Evolutionary conservation across 2,113 vertebrate species (phyloP).

Genomic region (Acanthisitta chloris): DNA sequence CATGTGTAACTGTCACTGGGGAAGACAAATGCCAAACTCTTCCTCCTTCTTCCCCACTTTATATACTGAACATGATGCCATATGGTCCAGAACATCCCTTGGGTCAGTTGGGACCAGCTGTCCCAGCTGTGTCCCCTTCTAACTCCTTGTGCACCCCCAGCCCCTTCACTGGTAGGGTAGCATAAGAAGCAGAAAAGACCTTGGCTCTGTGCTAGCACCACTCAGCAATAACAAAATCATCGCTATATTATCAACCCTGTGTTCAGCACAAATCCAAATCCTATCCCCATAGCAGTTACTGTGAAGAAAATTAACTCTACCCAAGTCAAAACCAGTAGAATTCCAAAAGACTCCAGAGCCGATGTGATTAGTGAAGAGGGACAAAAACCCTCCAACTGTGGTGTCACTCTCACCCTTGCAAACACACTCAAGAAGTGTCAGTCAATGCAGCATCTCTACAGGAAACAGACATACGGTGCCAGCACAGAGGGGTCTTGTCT

Average conservation of each 20-base stretch:
- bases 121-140: background rate
- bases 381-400: background rate
- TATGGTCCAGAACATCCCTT: background rate
- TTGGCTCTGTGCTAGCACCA: background rate
- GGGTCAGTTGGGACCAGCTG: background rate
- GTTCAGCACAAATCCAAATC: background rate
- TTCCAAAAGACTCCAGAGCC: background rate
- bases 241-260: background rate
- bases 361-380: background rate
- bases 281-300: background rate
- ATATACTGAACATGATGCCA: background rate
- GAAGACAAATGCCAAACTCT: background rate
- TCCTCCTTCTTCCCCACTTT: background rate
- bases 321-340: background rate
- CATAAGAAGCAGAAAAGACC: background rate
- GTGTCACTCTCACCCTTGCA: background rate
- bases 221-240: background rate
- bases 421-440: background rate
- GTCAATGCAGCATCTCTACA: background rate
- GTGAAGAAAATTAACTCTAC: background rate
- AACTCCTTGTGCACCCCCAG: background rate
- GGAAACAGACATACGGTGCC: background rate
- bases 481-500: rapidly evolving
- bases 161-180: background rate
- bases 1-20: background rate